phyloP scores from a whole-genome alignment of 1,140 invertebrate species.

The Drosophila sproati region DNA sequence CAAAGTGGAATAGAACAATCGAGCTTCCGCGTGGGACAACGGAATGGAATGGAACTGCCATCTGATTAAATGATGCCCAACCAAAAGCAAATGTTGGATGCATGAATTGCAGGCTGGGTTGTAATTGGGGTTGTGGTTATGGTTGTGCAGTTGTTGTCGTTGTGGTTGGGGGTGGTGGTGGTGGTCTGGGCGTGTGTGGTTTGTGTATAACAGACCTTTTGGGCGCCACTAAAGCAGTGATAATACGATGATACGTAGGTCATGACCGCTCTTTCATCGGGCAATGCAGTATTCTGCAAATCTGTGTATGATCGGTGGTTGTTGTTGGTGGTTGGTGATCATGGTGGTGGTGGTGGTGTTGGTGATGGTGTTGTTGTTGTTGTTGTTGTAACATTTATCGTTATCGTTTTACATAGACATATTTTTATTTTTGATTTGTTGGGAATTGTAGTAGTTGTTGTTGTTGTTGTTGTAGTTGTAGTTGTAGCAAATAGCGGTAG shows the following conservation, averaged over 20 bases:
- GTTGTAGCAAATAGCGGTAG: slow-evolving; percentile 42
- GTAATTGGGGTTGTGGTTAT: too few relatives aligned
- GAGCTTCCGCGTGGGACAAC: neutral
- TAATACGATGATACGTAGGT: slow-evolving; percentile 99
- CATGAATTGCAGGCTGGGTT: neutral
- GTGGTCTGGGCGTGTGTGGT: slow-evolving; percentile 2
- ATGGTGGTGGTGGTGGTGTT: slow-evolving; percentile 31
- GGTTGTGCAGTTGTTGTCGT: neutral
- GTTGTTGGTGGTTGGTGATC: slow-evolving; percentile 20
- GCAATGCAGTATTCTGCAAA: slow-evolving; percentile 98
- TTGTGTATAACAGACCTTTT: slow-evolving; percentile 92
- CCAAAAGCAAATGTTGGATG: neutral
- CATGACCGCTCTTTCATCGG: slow-evolving; percentile 99
- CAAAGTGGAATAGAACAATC: neutral
- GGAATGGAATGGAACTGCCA: neutral
- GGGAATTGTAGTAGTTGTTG: slow-evolving; percentile 18
- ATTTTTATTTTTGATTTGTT: slow-evolving; percentile 26
- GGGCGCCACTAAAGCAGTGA: slow-evolving; percentile 99
- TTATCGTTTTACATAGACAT: slow-evolving; percentile 16
- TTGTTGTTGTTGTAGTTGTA: slow-evolving; percentile 50
- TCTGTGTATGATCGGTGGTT: slow-evolving; percentile 89
- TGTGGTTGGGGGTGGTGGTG: slow-evolving; percentile 13
- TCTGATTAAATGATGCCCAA: too few relatives aligned
- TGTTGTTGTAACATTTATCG: slow-evolving; percentile 29
- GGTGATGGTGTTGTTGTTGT: slow-evolving; percentile 26